Conservation (phyloP, 2,113 vertebrate genomes). For the Machaerirhynchus nigripectus region DNA sequence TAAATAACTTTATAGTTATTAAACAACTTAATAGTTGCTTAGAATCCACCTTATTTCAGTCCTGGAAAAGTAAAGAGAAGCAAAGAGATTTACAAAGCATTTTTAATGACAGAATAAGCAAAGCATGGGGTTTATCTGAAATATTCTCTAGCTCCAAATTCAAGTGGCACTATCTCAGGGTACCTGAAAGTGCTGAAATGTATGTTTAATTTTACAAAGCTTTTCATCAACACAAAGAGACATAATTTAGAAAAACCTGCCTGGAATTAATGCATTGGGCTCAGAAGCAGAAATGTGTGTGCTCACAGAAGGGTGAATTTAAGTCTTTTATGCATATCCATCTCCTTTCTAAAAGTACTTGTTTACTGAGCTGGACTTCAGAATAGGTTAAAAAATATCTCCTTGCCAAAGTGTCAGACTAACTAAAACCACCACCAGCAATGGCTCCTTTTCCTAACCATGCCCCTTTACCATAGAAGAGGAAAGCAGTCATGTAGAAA, state of each 20-base stretch:
- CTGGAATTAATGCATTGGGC: neutral
- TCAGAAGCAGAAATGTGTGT: neutral
- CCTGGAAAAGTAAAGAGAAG: neutral
- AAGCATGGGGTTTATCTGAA: neutral
- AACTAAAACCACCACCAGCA: neutral
- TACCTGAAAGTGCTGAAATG: neutral
- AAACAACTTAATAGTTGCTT: neutral
- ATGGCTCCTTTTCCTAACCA: neutral
- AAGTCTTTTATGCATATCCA: neutral
- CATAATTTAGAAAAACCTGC: neutral
- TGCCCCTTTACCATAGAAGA: neutral
- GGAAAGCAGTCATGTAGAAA: neutral
- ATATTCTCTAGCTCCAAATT: neutral
- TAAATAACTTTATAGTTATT: neutral
- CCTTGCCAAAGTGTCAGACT: neutral
- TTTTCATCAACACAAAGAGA: neutral
- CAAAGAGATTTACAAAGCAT: neutral
- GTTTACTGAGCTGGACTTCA: neutral
- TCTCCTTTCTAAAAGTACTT: neutral
- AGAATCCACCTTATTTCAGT: neutral
- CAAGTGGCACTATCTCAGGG: neutral
- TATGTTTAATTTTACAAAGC: neutral
- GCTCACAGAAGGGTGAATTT: neutral
- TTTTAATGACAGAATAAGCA: neutral
- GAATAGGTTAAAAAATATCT: neutral